phyloP scores from a whole-genome alignment of 2,113 vertebrate species.

The Henicopernis longicauda region DNA sequence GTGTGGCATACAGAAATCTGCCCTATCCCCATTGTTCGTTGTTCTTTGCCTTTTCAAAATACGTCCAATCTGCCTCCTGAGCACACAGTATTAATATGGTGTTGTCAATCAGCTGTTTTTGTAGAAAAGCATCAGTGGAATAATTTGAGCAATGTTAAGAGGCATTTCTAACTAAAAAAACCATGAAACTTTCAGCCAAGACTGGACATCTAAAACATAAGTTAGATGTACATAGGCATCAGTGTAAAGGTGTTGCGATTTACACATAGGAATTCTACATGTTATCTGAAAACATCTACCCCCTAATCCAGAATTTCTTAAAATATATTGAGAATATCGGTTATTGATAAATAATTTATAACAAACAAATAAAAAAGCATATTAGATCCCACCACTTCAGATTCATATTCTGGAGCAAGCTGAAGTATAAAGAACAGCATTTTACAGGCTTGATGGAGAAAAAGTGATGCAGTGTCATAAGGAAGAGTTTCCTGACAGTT shows the following conservation, averaged over 20 bases:
- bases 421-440: background rate
- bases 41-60: background rate
- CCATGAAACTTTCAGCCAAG: background rate
- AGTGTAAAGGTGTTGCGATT: background rate
- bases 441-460: background rate
- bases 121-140: background rate
- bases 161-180: background rate
- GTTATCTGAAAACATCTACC: background rate
- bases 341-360: background rate
- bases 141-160: background rate
- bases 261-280: background rate
- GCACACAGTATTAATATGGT: background rate
- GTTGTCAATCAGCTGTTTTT: background rate
- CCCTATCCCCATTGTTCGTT: background rate
- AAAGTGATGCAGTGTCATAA: background rate
- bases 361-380: background rate
- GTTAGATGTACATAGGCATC: background rate
- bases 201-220: background rate
- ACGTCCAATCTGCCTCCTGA: background rate
- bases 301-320: background rate
- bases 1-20: background rate
- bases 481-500: background rate
- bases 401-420: background rate
- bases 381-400: background rate
- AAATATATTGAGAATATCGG: background rate